These are phyloP conservation scores for Dendropsophus ebraccatus DNA, from an alignment of 2,113 vertebrate species.

Conservation along the genomic window DNA sequence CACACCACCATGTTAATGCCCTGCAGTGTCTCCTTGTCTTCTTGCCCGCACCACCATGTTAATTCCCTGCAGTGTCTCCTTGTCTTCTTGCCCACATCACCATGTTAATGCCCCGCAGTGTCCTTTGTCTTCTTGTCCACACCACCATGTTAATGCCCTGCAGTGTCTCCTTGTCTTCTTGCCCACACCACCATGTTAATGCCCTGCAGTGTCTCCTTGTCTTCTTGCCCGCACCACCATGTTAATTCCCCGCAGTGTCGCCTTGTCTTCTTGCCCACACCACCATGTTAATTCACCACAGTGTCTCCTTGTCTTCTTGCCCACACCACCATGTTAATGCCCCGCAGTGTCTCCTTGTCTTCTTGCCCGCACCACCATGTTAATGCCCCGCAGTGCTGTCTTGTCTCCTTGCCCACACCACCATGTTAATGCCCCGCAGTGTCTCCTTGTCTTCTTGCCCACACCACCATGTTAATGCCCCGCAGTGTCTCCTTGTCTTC, in stretches of 20 bases:
- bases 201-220: neutral
- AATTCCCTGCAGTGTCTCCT: neutral
- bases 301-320: neutral
- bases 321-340: neutral
- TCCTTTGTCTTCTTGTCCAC: neutral
- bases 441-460: neutral
- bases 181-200: neutral
- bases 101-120: constrained; percentile 4
- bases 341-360: neutral
- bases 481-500: neutral
- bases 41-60: neutral
- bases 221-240: neutral
- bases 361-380: neutral
- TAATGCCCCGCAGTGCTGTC: neutral
- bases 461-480: constrained; percentile 1
- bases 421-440: constrained; percentile 8
- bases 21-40: neutral
- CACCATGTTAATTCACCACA: constrained; percentile 12
- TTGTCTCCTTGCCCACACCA: neutral
- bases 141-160: neutral
- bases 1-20: neutral
- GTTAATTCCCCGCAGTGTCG: neutral
- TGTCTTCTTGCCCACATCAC: neutral
- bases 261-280: neutral
- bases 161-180: neutral